These are phyloP conservation scores for Formicarius rufipectus DNA, from an alignment of 2,113 vertebrate genomes.

Conservation along the genomic window DNA sequence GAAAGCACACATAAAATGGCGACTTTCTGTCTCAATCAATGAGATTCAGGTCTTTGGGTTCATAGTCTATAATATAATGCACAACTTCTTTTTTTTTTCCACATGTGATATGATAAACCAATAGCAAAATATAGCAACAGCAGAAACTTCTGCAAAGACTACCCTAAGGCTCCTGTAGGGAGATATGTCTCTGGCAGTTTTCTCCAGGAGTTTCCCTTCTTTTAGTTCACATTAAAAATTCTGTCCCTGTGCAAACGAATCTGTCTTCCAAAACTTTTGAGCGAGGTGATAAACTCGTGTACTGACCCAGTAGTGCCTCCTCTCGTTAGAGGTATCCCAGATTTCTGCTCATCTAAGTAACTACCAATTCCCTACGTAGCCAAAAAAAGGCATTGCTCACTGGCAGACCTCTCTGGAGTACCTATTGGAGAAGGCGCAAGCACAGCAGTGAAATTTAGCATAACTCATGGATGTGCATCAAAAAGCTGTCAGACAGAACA, in stretches of 20 bases:
- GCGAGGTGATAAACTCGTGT: neutral
- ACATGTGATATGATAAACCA: neutral
- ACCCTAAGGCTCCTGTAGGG: neutral
- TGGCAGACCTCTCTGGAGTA: neutral
- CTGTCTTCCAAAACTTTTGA: neutral
- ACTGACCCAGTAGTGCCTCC: neutral
- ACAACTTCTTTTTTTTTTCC: neutral
- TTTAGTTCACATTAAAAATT: neutral
- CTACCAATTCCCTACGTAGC: neutral
- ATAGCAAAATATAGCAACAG: neutral
- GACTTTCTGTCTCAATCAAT: neutral
- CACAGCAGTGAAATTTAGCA: neutral
- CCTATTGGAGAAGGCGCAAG: neutral
- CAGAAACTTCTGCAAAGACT: neutral
- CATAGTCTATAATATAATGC: neutral
- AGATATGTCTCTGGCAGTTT: neutral
- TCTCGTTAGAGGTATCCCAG: neutral
- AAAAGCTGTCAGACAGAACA: neutral
- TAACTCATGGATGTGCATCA: neutral
- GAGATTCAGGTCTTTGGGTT: neutral
- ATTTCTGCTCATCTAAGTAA: neutral
- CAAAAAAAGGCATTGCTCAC: neutral
- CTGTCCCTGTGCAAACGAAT: neutral
- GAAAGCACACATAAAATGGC: neutral
- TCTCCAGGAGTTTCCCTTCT: constrained; percentile 7